Conservation (phyloP, 2,113 vertebrate genomes). For the Rhinoderma darwinii region DNA sequence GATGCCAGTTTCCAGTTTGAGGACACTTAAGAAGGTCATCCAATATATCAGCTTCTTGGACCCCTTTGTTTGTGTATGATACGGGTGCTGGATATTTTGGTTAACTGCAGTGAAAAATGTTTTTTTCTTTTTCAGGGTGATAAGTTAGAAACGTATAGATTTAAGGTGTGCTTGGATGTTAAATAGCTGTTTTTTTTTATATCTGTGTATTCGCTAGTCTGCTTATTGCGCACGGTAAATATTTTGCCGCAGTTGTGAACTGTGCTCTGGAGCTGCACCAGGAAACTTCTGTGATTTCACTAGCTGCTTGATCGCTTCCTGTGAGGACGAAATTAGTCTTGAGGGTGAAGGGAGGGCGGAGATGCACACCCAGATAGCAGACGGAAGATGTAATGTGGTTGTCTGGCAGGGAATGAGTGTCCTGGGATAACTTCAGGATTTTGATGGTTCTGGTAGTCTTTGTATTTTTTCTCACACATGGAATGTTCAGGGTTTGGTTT, state of each 20-base stretch:
- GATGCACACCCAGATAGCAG: slow-evolving; percentile 13
- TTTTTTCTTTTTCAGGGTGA: too few species aligned
- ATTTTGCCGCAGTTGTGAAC: neutral
- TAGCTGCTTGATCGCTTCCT: slow-evolving; percentile 30
- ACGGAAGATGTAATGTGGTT: neutral
- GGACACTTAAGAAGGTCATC: too few species aligned
- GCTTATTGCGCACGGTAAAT: neutral
- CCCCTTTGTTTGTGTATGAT: too few species aligned
- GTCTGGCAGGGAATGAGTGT: neutral
- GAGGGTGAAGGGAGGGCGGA: neutral
- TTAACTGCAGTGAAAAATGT: too few species aligned
- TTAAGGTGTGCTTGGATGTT: too few species aligned
- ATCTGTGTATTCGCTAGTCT: too few species aligned
- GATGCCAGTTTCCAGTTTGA: too few species aligned
- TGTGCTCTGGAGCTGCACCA: neutral
- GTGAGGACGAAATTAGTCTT: neutral
- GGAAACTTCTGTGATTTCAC: slow-evolving; percentile 11
- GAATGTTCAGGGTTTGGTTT: too few species aligned
- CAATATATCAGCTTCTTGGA: too few species aligned
- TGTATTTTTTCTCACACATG: neutral
- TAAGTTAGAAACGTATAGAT: too few species aligned
- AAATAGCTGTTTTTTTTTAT: too few species aligned
- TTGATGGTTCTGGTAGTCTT: neutral
- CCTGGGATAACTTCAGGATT: neutral
- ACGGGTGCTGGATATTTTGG: too few species aligned